Evolutionary conservation across 2,113 vertebrate species (phyloP).

Genomic region (Oreotrochilus melanogaster): DNA sequence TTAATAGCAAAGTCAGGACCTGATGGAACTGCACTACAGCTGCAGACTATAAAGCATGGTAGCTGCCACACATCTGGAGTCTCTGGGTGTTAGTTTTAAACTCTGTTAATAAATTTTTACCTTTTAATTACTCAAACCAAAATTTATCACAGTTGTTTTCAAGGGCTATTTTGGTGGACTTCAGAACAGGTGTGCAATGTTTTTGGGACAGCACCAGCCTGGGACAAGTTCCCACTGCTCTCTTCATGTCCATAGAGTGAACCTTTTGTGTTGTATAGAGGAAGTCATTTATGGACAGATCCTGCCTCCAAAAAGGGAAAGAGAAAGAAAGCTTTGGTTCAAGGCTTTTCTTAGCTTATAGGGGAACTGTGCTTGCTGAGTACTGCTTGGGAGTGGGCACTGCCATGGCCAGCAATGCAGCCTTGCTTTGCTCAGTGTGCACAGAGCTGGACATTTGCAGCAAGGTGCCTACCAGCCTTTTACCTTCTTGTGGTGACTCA

Average conservation of each 20-base stretch:
- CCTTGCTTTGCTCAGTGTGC: neutral
- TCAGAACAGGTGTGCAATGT: neutral
- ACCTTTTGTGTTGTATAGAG: neutral
- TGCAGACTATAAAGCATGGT: neutral
- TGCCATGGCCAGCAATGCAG: rapidly evolving
- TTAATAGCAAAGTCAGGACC: neutral
- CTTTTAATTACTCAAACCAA: neutral
- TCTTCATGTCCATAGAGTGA: rapidly evolving
- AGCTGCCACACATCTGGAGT: neutral
- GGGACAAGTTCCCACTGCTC: rapidly evolving
- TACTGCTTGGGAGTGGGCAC: neutral
- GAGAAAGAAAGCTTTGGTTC: neutral
- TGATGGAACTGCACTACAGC: neutral
- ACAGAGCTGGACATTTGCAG: neutral
- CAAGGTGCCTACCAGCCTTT: neutral
- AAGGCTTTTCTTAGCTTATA: neutral
- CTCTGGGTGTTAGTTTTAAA: neutral
- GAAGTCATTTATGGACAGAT: neutral
- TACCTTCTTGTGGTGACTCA: neutral
- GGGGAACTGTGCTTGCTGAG: neutral
- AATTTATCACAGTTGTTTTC: neutral
- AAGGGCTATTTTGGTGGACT: neutral
- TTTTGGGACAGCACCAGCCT: neutral
- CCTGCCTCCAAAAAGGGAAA: neutral
- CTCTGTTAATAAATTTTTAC: neutral